Conservation (phyloP, 2,113 vertebrate genomes). For the Bagarius yarrelli region DNA sequence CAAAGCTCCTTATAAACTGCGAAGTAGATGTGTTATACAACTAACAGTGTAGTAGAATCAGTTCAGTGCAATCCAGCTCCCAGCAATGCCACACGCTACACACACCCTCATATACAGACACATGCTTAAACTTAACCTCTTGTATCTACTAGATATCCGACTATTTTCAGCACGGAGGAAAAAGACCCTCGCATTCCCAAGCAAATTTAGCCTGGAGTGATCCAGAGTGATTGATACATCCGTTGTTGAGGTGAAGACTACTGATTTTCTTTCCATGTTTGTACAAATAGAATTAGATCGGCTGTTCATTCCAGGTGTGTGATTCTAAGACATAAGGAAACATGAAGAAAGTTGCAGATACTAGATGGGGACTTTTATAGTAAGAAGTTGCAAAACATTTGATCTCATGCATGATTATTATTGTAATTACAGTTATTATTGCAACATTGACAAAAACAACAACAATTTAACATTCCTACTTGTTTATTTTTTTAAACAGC, state of each 20-base stretch:
- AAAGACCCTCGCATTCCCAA: constrained; percentile 21
- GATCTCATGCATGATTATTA: too few species aligned
- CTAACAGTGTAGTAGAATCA: background rate
- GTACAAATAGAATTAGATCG: background rate
- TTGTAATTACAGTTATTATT: background rate
- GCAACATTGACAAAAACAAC: background rate
- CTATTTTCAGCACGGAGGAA: constrained; percentile 49
- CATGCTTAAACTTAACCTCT: constrained; percentile 29
- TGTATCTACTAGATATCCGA: constrained; percentile 36
- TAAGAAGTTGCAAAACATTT: background rate
- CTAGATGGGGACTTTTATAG: background rate
- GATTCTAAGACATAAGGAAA: background rate
- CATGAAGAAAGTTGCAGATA: background rate
- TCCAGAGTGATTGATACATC: background rate
- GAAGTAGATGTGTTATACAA: background rate
- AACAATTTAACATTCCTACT: background rate
- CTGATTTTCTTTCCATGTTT: background rate
- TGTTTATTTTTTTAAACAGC: background rate
- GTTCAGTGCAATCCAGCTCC: constrained; percentile 52
- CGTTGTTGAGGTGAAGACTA: constrained; percentile 6
- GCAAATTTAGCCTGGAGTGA: constrained; percentile 21
- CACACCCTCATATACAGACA: background rate
- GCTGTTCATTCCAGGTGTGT: background rate
- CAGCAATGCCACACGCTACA: constrained; percentile 30
- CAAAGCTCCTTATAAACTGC: too few species aligned